phyloP scores from a whole-genome alignment of 1,140 invertebrate species.

The Orius laevigatus region DNA sequence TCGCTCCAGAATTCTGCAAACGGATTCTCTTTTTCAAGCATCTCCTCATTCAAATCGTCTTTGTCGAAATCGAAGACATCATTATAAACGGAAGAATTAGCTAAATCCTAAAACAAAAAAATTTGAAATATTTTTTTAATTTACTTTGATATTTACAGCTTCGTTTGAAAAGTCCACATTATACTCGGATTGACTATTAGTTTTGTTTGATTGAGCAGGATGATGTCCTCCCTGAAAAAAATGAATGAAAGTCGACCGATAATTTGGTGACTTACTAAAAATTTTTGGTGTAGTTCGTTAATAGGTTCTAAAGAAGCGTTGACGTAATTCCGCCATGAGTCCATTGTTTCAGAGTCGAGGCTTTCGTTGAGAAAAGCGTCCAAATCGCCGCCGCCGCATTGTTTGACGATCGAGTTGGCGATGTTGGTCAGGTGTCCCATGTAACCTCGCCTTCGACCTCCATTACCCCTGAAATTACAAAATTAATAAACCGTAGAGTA shows the following conservation, averaged over 20 bases:
- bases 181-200: too few species aligned
- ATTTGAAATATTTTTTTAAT: too few species aligned
- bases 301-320: conserved; percentile 36
- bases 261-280: conserved; percentile 29
- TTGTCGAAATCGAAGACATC: too few species aligned
- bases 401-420: conserved; percentile 27
- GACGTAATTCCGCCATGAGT: conserved; percentile 43
- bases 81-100: too few species aligned
- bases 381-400: conserved; percentile 22
- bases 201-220: conserved; percentile 25
- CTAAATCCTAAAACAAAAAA: too few species aligned
- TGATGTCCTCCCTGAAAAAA: conserved; percentile 25
- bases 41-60: too few species aligned
- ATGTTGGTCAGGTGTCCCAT: conserved; percentile 65
- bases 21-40: too few species aligned
- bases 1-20: too few species aligned
- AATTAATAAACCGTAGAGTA: neutral
- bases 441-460: conserved; percentile 42
- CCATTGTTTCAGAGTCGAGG: conserved; percentile 33
- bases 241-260: conserved; percentile 3
- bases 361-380: conserved; percentile 33
- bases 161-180: too few species aligned
- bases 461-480: conserved; percentile 25
- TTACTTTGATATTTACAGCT: too few species aligned
- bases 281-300: conserved; percentile 41